Conservation (phyloP, 1,140 invertebrate species). For the Neodiprion fabricii region DNA sequence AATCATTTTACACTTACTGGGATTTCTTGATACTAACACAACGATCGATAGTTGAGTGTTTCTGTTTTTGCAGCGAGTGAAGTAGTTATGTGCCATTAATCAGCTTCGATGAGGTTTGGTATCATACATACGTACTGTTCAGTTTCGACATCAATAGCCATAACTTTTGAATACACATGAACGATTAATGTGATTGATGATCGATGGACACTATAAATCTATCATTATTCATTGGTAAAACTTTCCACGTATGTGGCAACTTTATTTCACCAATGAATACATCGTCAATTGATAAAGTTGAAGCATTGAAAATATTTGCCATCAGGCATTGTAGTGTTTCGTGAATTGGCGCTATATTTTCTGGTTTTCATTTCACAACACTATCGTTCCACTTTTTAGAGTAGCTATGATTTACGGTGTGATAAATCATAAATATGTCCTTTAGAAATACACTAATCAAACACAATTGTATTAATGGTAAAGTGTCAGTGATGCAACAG, state of each 20-base stretch:
- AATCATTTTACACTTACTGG: too few species aligned
- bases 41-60: too few species aligned
- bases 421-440: not conserved
- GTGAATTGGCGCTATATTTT: not conserved
- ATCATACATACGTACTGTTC: not conserved
- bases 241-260: not conserved
- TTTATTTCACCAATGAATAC: not conserved
- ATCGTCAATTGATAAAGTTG: not conserved
- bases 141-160: not conserved
- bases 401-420: conserved; percentile 8
- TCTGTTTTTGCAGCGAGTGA: too few species aligned
- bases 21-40: too few species aligned
- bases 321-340: conserved; percentile 9
- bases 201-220: not conserved
- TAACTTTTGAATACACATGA: not conserved
- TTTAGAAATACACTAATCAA: conserved; percentile 17
- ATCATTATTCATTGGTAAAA: not conserved
- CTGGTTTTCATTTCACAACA: conserved; percentile 16
- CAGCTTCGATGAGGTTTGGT: not conserved
- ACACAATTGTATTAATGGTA: not conserved
- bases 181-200: too few species aligned
- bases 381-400: conserved; percentile 21
- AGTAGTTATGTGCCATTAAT: not conserved
- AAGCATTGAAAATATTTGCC: not conserved
- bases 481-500: not conserved